phyloP scores from a whole-genome alignment of 2,888 invertebrate genomes.

The Oscheius sp. region DNA sequence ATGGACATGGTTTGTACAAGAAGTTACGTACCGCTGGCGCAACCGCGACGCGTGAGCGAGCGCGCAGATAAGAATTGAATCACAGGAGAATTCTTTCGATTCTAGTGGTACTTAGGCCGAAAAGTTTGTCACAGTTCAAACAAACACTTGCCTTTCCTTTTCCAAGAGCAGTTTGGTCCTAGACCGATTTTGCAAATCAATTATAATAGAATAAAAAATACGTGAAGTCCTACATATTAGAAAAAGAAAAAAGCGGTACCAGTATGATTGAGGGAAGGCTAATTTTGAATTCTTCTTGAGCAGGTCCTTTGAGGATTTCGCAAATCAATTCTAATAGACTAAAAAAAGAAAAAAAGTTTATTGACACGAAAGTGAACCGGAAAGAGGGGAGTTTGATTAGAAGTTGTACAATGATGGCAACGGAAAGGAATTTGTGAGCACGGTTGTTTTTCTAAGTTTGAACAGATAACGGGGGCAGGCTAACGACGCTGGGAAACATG shows the following conservation, averaged over 20 bases:
- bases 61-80: conserved; percentile 29
- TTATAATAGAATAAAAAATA: no score
- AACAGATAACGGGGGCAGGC: not conserved
- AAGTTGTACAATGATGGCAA: conserved; percentile 28
- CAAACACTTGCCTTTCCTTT: conserved; percentile 6
- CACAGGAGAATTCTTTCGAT: conserved; percentile 14
- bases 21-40: conserved; percentile 11
- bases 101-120: conserved; percentile 26
- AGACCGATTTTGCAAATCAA: no score
- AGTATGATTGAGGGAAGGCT: conserved; percentile 40
- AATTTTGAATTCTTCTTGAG: conserved; percentile 36
- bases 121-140: conserved; percentile 19
- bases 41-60: conserved; percentile 20
- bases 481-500: conserved; percentile 17
- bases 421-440: conserved; percentile 18
- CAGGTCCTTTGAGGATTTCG: conserved; percentile 51
- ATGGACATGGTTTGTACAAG: conserved; percentile 1
- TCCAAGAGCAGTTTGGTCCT: not conserved
- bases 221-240: no score
- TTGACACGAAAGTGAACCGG: conserved; percentile 15
- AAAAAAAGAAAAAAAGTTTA: not conserved
- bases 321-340: not conserved
- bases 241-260: conserved; percentile 8
- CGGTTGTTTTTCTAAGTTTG: conserved; percentile 10
- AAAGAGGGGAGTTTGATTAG: not conserved